Evolutionary conservation across 2,888 invertebrate genomes (phyloP).

Genomic region (Netelia fuscicornis): DNA sequence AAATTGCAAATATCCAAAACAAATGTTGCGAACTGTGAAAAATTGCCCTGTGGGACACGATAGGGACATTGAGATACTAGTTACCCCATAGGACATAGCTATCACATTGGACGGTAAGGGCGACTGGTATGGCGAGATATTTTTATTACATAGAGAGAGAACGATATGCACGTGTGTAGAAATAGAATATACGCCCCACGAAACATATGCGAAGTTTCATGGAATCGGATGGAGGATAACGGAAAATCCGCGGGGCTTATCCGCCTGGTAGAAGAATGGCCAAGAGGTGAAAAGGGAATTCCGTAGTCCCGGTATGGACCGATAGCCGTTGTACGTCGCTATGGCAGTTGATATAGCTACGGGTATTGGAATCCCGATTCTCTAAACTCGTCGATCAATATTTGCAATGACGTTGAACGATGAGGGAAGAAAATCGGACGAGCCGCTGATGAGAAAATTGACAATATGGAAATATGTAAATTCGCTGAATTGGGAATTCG

Average conservation of each 20-base stretch:
- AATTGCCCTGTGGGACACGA: too few relatives aligned
- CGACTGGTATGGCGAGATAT: too few relatives aligned
- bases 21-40: too few relatives aligned
- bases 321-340: neutral
- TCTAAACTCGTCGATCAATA: slow-evolving; percentile 23
- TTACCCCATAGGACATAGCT: neutral
- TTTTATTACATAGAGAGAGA: neutral
- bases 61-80: neutral
- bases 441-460: neutral
- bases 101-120: too few relatives aligned
- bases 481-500: too few relatives aligned
- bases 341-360: neutral
- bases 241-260: slow-evolving; percentile 72
- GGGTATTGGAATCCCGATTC: slow-evolving; percentile 7
- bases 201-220: slow-evolving; percentile 71
- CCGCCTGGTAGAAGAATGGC: slow-evolving; percentile 65
- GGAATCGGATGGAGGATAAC: slow-evolving; percentile 65
- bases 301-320: neutral
- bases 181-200: slow-evolving; percentile 51
- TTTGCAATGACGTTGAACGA: slow-evolving; percentile 32
- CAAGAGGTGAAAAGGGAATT: slow-evolving; percentile 44
- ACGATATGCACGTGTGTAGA: neutral
- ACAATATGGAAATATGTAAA: slow-evolving; percentile 16
- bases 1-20: too few relatives aligned
- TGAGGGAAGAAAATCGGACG: neutral